These are phyloP conservation scores for Callitettix versicolor DNA, from an alignment of 1,140 invertebrate genomes.

Conservation along the genomic window DNA sequence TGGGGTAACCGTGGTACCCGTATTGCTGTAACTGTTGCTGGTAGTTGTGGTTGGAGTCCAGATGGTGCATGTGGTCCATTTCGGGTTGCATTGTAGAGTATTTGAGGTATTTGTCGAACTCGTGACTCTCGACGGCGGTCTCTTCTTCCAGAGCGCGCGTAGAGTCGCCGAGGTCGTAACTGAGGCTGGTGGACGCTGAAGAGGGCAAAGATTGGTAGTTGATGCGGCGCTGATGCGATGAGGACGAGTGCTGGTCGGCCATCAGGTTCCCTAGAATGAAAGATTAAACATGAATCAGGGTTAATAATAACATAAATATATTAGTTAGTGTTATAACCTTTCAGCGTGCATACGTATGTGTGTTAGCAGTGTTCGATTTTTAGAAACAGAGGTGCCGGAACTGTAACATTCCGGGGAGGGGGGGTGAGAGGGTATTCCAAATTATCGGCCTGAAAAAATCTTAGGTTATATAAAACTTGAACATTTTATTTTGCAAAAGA, in stretches of 20 bases:
- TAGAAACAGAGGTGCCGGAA: too few relatives aligned
- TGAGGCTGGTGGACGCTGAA: not conserved
- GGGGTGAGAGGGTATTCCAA: too few relatives aligned
- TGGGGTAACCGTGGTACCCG: conserved; percentile 13
- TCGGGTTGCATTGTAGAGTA: conserved; percentile 26
- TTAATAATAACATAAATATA: too few relatives aligned
- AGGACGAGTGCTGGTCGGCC: conserved; percentile 4
- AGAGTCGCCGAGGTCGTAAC: conserved; percentile 6
- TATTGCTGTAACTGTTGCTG: conserved; percentile 20
- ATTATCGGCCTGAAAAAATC: too few relatives aligned
- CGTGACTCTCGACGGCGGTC: conserved; percentile 11
- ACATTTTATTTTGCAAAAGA: too few relatives aligned
- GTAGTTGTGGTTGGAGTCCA: conserved; percentile 42
- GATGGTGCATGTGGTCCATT: conserved; percentile 17
- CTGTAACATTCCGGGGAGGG: too few relatives aligned
- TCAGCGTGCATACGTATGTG: too few relatives aligned
- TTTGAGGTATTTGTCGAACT: conserved; percentile 41
- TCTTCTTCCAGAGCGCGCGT: conserved; percentile 3
- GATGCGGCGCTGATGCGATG: not conserved
- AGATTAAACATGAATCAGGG: too few relatives aligned
- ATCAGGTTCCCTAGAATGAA: not conserved
- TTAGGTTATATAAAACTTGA: too few relatives aligned
- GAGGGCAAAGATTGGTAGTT: not conserved
- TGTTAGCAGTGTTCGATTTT: too few relatives aligned
- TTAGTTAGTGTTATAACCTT: too few relatives aligned